These are phyloP conservation scores for Leuciscus waleckii DNA, from an alignment of 2,797 vertebrate genomes.

Conservation along the genomic window DNA sequence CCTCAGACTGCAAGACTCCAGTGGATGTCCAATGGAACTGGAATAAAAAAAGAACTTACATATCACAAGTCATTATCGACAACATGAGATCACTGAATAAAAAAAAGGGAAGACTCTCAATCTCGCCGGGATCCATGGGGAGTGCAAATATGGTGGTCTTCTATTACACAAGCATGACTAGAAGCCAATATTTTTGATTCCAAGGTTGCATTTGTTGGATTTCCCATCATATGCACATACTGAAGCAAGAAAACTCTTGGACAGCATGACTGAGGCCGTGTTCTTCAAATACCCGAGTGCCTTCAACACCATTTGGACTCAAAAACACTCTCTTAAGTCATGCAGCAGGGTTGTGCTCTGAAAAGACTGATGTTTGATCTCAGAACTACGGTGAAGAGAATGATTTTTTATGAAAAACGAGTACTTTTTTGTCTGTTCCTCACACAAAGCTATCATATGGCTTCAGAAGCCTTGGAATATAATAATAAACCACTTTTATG, in stretches of 20 bases:
- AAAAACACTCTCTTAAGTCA: not conserved
- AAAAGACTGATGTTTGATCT: not conserved
- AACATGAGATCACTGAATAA: not conserved
- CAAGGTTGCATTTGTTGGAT: not conserved
- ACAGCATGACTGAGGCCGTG: not conserved
- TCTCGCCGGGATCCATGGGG: not conserved
- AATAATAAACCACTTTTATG: not conserved
- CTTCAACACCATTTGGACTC: not conserved
- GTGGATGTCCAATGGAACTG: not conserved
- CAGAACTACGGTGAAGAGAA: not conserved
- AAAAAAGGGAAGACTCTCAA: not conserved
- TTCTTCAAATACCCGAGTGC: not conserved
- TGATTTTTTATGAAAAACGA: not conserved
- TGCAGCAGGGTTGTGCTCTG: not conserved
- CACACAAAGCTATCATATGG: not conserved
- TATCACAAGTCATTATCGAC: not conserved
- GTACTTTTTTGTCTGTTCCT: not conserved
- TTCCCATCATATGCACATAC: not conserved
- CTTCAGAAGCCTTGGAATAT: not conserved
- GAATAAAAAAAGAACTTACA: not conserved
- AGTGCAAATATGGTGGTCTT: not conserved
- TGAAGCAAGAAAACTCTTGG: constrained; percentile 1
- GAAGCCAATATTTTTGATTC: not conserved
- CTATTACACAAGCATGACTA: not conserved
- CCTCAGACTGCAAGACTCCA: not conserved